phyloP scores from a whole-genome alignment of 2,888 invertebrate genomes.

The Oxycera nigricornis region DNA sequence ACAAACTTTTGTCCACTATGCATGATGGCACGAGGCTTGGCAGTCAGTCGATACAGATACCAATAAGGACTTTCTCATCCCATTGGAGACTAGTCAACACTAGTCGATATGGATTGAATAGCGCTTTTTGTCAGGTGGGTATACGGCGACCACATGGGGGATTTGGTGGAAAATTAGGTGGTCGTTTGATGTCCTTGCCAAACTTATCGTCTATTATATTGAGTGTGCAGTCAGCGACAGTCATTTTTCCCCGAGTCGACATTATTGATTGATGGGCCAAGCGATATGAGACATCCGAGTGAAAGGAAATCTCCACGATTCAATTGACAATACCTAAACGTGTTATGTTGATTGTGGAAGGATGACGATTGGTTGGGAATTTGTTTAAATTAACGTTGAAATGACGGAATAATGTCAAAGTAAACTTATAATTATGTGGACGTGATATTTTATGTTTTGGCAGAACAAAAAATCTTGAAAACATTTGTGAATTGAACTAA shows the following conservation, averaged over 20 bases:
- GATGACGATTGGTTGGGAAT: not conserved
- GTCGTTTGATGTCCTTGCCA: not conserved
- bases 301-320: constrained; percentile 50
- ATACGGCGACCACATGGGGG: not conserved
- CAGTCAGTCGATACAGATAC: no score
- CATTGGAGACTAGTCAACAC: no score
- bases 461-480: no score
- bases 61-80: no score
- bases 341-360: not conserved
- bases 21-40: no score
- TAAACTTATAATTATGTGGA: no score
- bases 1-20: not conserved
- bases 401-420: no score
- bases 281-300: constrained; percentile 60
- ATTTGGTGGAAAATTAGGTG: not conserved
- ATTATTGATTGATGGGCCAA: constrained; percentile 60
- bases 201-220: constrained; percentile 17
- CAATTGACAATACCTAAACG: constrained; percentile 27
- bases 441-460: no score
- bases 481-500: no score
- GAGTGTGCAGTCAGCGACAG: constrained; percentile 18
- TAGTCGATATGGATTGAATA: not conserved
- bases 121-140: not conserved
- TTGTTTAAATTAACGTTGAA: no score
- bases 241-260: not conserved